Percentiles rank a stretch among this genome's conserved stretches.
These are phyloP conservation scores for Cavia porcellus DNA, from an alignment of 2,113 vertebrate species.

Conservation along the genomic window DNA sequence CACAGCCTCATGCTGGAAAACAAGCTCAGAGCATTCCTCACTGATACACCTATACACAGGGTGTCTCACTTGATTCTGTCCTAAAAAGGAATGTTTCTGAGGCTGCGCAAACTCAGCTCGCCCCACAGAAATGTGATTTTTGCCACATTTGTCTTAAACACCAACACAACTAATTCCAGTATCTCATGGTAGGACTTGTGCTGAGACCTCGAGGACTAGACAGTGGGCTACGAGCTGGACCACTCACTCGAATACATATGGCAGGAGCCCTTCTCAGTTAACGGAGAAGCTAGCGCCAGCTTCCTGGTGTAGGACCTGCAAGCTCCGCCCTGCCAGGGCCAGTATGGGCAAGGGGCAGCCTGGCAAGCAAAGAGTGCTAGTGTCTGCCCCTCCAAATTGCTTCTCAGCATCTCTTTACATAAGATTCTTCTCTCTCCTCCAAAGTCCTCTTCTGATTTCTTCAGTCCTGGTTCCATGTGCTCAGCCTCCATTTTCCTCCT, in stretches of 20 bases:
- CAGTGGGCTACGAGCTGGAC: not conserved
- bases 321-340: not conserved
- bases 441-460: not conserved
- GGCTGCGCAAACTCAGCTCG: not conserved
- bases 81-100: slow-evolving; percentile 11
- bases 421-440: not conserved
- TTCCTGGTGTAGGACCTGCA: not conserved
- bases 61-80: not conserved
- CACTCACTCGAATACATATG: not conserved
- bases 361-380: not conserved
- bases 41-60: not conserved
- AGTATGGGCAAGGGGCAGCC: not conserved
- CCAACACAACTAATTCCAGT: not conserved
- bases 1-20: not conserved
- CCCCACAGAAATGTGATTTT: not conserved
- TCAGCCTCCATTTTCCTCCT: not conserved
- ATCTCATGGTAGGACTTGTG: not conserved
- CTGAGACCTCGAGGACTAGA: not conserved
- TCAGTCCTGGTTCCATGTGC: not conserved
- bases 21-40: not conserved
- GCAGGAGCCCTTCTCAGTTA: not conserved
- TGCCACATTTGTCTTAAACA: not conserved
- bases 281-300: too few relatives aligned
- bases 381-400: not conserved
- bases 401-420: not conserved